Conservation (phyloP, 2,888 invertebrate genomes). For the Halictus ligatus region DNA sequence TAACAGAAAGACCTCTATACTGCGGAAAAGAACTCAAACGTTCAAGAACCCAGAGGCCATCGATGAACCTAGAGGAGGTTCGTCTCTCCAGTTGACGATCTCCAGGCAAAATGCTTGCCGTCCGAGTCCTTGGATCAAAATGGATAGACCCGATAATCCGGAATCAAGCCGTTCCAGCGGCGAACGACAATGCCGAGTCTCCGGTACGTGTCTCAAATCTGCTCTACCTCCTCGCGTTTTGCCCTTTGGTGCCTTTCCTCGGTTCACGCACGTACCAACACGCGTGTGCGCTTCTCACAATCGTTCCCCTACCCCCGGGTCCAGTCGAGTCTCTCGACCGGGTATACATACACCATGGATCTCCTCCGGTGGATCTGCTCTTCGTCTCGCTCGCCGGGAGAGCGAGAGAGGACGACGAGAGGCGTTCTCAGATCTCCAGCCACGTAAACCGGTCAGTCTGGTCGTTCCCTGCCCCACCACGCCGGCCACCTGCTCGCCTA, state of each 20-base stretch:
- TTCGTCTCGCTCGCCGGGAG: slow-evolving; percentile 18
- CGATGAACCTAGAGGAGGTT: background rate
- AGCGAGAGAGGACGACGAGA: slow-evolving; percentile 31
- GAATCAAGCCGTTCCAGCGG: background rate
- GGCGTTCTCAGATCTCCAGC: slow-evolving; percentile 78
- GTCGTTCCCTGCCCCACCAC: slow-evolving; percentile 77
- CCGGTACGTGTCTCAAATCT: slow-evolving; percentile 51
- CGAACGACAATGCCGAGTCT: background rate
- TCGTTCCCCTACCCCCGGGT: slow-evolving; percentile 32
- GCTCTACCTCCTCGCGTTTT: slow-evolving; percentile 36
- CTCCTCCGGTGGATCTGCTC: slow-evolving; percentile 8
- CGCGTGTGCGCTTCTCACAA: slow-evolving; percentile 30
- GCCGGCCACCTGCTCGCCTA: slow-evolving; percentile 80
- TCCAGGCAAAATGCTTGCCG: background rate
- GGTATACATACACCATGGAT: slow-evolving; percentile 35
- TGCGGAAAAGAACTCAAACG: background rate
- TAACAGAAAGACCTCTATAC: background rate
- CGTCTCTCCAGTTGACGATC: background rate
- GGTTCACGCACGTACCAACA: slow-evolving; percentile 36
- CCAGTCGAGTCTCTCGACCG: slow-evolving; percentile 35
- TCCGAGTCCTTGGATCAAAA: background rate
- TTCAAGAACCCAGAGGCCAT: background rate
- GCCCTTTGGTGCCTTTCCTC: slow-evolving; percentile 51
- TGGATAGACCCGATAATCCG: background rate
- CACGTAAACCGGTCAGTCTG: slow-evolving; percentile 83